Conservation (phyloP, 1,140 invertebrate genomes). For the Hycleus cichorii region DNA sequence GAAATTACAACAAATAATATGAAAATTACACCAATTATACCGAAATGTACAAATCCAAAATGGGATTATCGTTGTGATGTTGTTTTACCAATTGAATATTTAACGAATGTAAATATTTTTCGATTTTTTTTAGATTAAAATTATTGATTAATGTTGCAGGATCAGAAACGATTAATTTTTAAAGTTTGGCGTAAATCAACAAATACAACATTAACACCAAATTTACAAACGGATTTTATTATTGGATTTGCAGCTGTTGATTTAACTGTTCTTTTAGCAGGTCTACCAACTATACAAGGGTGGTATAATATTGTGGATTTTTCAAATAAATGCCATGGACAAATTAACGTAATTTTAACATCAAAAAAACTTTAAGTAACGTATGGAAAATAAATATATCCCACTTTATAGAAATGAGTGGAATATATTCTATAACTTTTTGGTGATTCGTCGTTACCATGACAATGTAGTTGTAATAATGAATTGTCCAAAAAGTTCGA, state of each 20-base stretch:
- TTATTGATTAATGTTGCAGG: slow-evolving; percentile 38
- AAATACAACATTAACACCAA: slow-evolving; percentile 35
- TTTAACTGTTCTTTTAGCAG: slow-evolving; percentile 46
- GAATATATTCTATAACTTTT: too few species aligned
- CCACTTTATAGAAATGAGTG: too few species aligned
- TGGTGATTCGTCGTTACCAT: too few species aligned
- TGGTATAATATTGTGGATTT: slow-evolving; percentile 59
- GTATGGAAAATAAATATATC: too few species aligned
- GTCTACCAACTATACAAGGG: slow-evolving; percentile 47
- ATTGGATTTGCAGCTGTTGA: slow-evolving; percentile 55
- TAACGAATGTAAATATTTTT: slow-evolving; percentile 46
- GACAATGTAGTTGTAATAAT: too few species aligned
- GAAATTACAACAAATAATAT: slow-evolving; percentile 38
- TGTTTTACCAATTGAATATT: slow-evolving; percentile 44
- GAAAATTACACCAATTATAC: slow-evolving; percentile 46
- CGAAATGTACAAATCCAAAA: slow-evolving; percentile 47
- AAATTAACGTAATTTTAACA: neutral
- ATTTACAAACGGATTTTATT: slow-evolving; percentile 46
- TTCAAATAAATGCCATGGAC: slow-evolving; percentile 50
- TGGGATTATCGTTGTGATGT: slow-evolving; percentile 52
- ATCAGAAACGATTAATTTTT: slow-evolving; percentile 50
- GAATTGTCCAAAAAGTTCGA: neutral
- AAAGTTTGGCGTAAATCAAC: slow-evolving; percentile 52
- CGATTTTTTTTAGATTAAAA: neutral
- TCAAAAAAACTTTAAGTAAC: neutral